These are phyloP conservation scores for Echinometra lucunter DNA, from an alignment of 53 echinoderm and acorn worm species.

Conservation along the genomic window DNA sequence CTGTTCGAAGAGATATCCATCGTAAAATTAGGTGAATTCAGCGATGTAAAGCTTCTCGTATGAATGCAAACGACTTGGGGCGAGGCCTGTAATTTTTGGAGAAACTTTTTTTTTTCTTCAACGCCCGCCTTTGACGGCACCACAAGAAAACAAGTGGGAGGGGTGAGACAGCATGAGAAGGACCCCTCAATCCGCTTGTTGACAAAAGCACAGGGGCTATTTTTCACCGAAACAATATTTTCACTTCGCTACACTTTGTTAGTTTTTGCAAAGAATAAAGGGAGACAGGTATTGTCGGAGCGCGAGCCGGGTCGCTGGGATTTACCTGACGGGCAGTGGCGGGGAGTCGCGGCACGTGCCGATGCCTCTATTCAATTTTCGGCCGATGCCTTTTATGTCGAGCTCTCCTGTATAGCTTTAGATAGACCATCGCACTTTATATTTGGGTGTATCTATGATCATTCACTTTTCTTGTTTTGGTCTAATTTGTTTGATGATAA, in stretches of 20 bases:
- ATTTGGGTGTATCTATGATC: not conserved
- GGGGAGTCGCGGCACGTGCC: constrained; percentile 29
- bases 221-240: constrained; percentile 58
- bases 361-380: not conserved
- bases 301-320: not conserved
- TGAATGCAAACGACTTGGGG: not conserved
- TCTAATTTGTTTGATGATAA: not conserved
- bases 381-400: constrained; percentile 17
- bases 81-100: not conserved
- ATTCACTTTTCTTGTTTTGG: not conserved
- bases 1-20: not conserved
- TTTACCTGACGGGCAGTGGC: constrained; percentile 21
- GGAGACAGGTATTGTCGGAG: constrained; percentile 39
- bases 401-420: not conserved
- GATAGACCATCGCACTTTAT: constrained; percentile 13
- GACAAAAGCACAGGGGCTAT: constrained; percentile 46
- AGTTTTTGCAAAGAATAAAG: not conserved
- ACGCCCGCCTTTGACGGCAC: not conserved
- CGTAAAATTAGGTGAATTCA: not conserved
- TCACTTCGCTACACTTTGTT: constrained; percentile 58
- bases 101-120: constrained; percentile 5
- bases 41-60: not conserved
- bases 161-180: constrained; percentile 5
- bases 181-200: constrained; percentile 28
- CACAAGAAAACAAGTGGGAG: constrained; percentile 35